Base-by-base conservation (phyloP, 2,888 invertebrate genomes). In the Netelia fuscicornis region DNA sequence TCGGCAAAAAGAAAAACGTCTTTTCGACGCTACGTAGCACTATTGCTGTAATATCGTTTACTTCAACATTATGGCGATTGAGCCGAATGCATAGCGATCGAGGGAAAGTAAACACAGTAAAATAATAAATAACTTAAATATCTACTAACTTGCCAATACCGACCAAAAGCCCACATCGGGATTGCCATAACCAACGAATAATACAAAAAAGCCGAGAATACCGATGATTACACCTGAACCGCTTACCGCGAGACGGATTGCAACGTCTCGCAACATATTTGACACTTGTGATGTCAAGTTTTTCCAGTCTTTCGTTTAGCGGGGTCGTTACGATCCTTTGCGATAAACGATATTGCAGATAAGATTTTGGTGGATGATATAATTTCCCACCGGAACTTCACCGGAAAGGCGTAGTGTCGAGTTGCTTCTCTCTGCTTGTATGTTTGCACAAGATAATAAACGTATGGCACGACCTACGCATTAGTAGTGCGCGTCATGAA, bases 121-220 rank as follows among this genome's bases (percentile, higher is more conserved):
- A 23, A 60, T 20, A 25, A 52, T 17, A 58, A 65, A n/a, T 20
- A 71, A 71, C 17, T 11, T 3, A 58, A 62, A 30, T 3, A 48
- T 37, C 25, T 80, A 81, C 89, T 90, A 88, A 90, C 90, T 90
- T 90, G 88, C 85, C 71, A 90, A 78, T 48, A 90, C 81, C 11
- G 90, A 89, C 90, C 90, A 90, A 86, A 89, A 90, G 76, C 90
- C 90, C 30, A 88, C 88, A 48, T 89, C 88, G 54, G 82, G 83
- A 84, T 90, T 90, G 6, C 86, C 85, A 64, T 88, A 88, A 67
- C 74, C 79, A 68, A 88, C 48, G 70, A 86, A 90, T 11, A 90
- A 79, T 42, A 89, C 86, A 64, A 90, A 86, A 84, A 89, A 90
- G 2, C 86, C 90, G 30, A 84, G 78, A 62, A 87, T 11, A 64